Percentiles rank a stretch among this genome's conserved stretches.
These are phyloP conservation scores for Rhabditophanes sp. DNA, from an alignment of 2,888 invertebrate species.

Conservation along the genomic window DNA sequence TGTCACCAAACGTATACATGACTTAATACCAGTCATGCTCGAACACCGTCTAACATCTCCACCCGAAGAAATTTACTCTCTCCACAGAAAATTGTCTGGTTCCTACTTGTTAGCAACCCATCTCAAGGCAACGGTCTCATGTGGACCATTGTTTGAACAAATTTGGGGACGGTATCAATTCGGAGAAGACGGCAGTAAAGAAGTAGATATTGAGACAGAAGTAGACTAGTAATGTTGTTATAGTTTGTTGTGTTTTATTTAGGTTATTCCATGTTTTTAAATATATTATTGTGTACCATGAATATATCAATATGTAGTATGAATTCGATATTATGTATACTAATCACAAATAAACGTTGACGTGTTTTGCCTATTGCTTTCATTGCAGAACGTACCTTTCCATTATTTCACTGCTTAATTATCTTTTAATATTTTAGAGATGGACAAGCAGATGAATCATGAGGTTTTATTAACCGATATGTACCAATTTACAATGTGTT, in stretches of 20 bases:
- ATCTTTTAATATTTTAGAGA: no score
- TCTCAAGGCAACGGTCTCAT: constrained; percentile 36
- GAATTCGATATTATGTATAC: no score
- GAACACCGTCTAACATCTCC: constrained; percentile 76
- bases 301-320: no score
- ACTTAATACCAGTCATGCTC: constrained; percentile 77
- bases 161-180: constrained; percentile 27
- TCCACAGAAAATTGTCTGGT: constrained; percentile 89
- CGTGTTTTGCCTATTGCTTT: no score
- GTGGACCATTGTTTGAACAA: constrained; percentile 33
- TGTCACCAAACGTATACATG: constrained; percentile 64
- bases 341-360: no score
- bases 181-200: constrained; percentile 20
- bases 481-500: constrained; percentile 57
- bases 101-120: constrained; percentile 38
- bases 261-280: no score
- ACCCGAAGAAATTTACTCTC: constrained; percentile 91
- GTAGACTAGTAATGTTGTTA: no score
- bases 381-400: no score
- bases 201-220: constrained; percentile 24
- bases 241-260: no score
- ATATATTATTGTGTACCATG: no score
- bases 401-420: no score
- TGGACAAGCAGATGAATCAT: no score
- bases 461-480: constrained; percentile 39